Evolutionary conservation across 2,797 vertebrate species (phyloP).

Genomic region (Enteromius treurensis): DNA sequence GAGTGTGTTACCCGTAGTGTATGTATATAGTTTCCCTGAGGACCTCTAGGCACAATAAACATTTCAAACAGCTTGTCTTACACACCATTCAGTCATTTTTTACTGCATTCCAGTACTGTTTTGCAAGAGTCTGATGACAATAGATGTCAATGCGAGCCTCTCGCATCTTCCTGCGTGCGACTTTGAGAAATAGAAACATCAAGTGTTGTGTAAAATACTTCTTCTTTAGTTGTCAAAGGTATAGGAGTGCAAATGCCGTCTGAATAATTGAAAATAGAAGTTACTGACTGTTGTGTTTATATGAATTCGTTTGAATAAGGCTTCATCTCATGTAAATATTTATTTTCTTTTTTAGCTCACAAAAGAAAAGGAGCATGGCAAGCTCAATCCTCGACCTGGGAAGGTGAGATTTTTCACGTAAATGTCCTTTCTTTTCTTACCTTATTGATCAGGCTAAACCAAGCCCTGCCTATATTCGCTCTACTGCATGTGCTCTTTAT

Average conservation of each 20-base stretch:
- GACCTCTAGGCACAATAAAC: not conserved
- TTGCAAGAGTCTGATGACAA: not conserved
- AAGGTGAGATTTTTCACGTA: slow-evolving; percentile 82
- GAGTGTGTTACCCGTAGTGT: not conserved
- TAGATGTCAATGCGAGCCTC: not conserved
- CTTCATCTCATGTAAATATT: not conserved
- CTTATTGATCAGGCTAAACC: not conserved
- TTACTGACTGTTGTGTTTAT: not conserved
- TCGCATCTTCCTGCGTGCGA: not conserved
- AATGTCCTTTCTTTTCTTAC: not conserved
- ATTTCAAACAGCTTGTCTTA: not conserved
- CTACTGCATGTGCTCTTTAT: not conserved
- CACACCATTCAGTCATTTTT: not conserved
- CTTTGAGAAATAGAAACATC: not conserved
- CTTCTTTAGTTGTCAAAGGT: not conserved
- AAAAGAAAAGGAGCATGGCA: slow-evolving; percentile 82
- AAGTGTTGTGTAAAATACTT: not conserved
- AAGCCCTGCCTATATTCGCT: not conserved
- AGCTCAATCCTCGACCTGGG: slow-evolving; percentile 89
- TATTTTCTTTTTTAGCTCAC: slow-evolving; percentile 71
- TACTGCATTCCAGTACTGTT: not conserved
- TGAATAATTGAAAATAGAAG: not conserved
- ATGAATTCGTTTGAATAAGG: not conserved
- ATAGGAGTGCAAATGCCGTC: not conserved
- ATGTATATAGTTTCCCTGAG: not conserved